phyloP scores from a whole-genome alignment of 1,140 invertebrate species.

The Monomorium pharaonis region DNA sequence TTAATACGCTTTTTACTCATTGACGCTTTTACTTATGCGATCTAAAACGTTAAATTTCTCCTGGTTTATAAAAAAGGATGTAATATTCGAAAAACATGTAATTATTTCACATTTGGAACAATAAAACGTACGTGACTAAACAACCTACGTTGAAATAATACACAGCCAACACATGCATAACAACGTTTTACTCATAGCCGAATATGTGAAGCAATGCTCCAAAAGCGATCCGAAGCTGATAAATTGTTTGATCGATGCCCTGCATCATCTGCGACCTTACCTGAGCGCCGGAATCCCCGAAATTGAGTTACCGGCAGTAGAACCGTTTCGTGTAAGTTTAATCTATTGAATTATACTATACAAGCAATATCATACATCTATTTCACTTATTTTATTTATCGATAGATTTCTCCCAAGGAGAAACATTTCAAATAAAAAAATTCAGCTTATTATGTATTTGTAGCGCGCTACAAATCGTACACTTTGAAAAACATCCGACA shows the following conservation, averaged over 20 bases:
- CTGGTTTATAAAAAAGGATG: background rate
- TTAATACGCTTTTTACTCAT: conserved; percentile 30
- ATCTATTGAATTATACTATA: background rate
- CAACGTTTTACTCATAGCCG: conserved; percentile 84
- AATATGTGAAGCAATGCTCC: conserved; percentile 90
- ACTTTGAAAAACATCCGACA: background rate
- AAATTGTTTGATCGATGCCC: conserved; percentile 87
- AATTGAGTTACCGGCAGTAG: conserved; percentile 89
- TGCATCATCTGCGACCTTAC: conserved; percentile 89
- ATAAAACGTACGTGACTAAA: background rate
- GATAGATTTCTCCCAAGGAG: background rate
- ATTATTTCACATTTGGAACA: background rate
- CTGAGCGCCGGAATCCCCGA: conserved; percentile 89
- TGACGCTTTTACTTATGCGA: conserved; percentile 29
- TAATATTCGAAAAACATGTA: background rate
- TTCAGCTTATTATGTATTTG: background rate
- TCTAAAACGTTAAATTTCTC: conserved; percentile 32
- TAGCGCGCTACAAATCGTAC: background rate
- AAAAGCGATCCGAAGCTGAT: conserved; percentile 88
- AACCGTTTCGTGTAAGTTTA: conserved; percentile 87
- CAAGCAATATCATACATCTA: background rate
- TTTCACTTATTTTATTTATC: background rate
- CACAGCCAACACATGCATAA: background rate
- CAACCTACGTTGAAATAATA: background rate
- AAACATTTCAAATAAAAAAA: background rate